A percentile compares a stretch with the other conserved stretches of the same genome.
These are phyloP conservation scores for Lacanobia wlatinum DNA, from an alignment of 2,888 invertebrate genomes.

Conservation along the genomic window DNA sequence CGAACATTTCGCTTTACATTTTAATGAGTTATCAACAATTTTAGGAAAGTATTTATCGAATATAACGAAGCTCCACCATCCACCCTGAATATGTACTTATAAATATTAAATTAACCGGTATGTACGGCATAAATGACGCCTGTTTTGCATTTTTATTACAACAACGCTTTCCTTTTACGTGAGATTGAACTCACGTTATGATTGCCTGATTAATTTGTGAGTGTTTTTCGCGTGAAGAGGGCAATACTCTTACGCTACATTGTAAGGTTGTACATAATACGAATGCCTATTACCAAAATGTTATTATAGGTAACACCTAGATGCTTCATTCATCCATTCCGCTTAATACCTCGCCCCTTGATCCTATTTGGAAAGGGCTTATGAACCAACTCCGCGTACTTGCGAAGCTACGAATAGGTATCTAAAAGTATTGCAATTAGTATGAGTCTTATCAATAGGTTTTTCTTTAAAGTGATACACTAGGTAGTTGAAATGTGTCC, in stretches of 20 bases:
- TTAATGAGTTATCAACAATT: conserved; percentile 40
- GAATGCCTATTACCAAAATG: too few relatives aligned
- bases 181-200: conserved; percentile 36
- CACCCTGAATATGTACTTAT: not conserved
- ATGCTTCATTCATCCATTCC: not conserved
- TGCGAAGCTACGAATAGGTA: too few relatives aligned
- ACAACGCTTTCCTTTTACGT: conserved; percentile 65
- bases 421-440: too few relatives aligned
- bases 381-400: too few relatives aligned
- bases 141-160: conserved; percentile 78
- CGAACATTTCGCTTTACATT: conserved; percentile 21
- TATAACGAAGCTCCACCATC: conserved; percentile 9
- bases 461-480: too few relatives aligned
- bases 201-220: conserved; percentile 29
- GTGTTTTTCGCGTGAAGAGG: not conserved
- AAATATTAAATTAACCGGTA: conserved; percentile 32
- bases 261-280: too few relatives aligned
- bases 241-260: too few relatives aligned
- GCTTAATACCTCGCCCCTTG: not conserved
- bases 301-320: too few relatives aligned
- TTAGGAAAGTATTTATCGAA: conserved; percentile 19
- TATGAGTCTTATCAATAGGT: too few relatives aligned
- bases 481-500: too few relatives aligned
- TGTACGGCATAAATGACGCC: conserved; percentile 32
- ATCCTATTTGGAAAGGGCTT: too few relatives aligned